A percentile compares a stretch with the other conserved stretches of the same genome.
Evolutionary conservation across 2,888 invertebrate genomes (phyloP).

Genomic region (Microchrysa polita): DNA sequence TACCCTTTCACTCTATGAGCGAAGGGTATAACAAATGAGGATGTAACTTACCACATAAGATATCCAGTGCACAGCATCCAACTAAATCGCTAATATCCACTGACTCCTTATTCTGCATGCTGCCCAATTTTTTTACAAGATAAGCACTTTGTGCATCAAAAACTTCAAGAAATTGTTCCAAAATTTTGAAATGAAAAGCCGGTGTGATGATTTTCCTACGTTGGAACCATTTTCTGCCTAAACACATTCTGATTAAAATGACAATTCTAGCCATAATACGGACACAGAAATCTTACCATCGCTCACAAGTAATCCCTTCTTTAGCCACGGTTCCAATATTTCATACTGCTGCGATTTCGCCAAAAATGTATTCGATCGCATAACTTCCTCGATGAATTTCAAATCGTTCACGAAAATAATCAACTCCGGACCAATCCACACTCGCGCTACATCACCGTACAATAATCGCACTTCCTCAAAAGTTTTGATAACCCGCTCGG

Average conservation of each 20-base stretch:
- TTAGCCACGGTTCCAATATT: constrained; percentile 66
- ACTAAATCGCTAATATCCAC: constrained; percentile 68
- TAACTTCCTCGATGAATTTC: constrained; percentile 57
- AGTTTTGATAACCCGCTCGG: constrained; percentile 52
- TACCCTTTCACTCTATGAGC: too few species aligned
- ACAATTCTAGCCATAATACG: background rate
- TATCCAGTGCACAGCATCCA: constrained; percentile 60
- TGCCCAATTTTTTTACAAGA: constrained; percentile 61
- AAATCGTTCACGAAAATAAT: constrained; percentile 57
- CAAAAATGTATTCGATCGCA: constrained; percentile 59
- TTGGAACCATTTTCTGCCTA: constrained; percentile 68
- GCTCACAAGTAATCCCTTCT: constrained; percentile 69
- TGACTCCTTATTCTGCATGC: constrained; percentile 61
- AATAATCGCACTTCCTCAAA: background rate
- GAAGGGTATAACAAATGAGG: too few species aligned
- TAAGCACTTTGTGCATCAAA: constrained; percentile 71
- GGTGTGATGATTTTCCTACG: constrained; percentile 77
- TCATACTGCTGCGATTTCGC: constrained; percentile 69
- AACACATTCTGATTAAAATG: too few species aligned
- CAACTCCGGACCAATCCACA: constrained; percentile 61
- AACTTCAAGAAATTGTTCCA: constrained; percentile 74
- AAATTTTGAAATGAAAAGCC: constrained; percentile 79
- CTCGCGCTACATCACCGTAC: constrained; percentile 51
- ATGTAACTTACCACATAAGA: constrained; percentile 65
- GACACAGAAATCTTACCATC: constrained; percentile 48